Percentiles rank a stretch among this genome's conserved stretches.
Conservation (phyloP, 2,797 vertebrate genomes). For the Oreochromis grahami region DNA sequence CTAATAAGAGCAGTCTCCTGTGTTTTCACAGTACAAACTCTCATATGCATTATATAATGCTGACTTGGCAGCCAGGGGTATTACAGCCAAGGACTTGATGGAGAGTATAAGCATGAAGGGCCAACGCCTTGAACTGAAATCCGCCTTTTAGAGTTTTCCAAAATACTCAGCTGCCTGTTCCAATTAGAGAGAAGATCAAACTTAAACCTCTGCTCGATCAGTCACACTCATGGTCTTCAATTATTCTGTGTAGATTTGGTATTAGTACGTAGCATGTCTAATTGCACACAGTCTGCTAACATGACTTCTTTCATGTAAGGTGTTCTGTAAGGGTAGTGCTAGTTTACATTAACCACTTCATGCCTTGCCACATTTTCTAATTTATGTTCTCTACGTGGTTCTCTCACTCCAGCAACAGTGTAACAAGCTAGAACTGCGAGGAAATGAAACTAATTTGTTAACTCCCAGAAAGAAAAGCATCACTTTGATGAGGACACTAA, state of each 20-base stretch:
- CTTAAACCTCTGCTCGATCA: background rate
- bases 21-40: constrained; percentile 54
- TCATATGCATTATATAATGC: constrained; percentile 66
- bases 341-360: constrained; percentile 30
- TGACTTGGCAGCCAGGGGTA: constrained; percentile 47
- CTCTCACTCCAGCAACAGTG: background rate
- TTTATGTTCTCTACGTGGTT: constrained; percentile 2
- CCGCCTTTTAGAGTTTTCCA: constrained; percentile 45
- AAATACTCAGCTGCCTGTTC: constrained; percentile 53
- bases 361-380: constrained; percentile 43
- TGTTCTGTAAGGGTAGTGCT: constrained; percentile 4
- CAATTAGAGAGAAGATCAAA: constrained; percentile 44
- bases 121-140: constrained; percentile 50
- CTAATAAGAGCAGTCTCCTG: constrained; percentile 36
- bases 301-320: constrained; percentile 30
- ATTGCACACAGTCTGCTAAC: constrained; percentile 28
- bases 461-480: constrained; percentile 5
- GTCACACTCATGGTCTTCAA: background rate
- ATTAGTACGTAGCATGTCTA: background rate
- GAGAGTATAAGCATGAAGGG: constrained; percentile 48
- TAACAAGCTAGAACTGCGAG: background rate
- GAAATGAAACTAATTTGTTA: background rate
- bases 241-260: constrained; percentile 24
- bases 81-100: constrained; percentile 62
- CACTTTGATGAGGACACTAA: background rate